phyloP scores from a whole-genome alignment of 2,113 vertebrate species.

The Hippocampus comes region DNA sequence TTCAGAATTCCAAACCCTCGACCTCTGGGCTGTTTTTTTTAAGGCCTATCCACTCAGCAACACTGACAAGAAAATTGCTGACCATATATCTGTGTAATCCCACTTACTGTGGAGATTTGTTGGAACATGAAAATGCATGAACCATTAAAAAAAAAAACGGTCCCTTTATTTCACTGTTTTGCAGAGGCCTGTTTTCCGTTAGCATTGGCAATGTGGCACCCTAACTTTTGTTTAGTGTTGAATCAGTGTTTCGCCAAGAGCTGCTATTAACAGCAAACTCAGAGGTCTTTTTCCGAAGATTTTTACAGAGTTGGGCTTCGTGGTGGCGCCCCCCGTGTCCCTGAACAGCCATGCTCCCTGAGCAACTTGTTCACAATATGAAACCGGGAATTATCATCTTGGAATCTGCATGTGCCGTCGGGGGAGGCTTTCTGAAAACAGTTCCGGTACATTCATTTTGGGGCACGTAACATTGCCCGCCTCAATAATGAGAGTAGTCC shows the following conservation, averaged over 20 bases:
- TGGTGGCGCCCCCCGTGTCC: not conserved
- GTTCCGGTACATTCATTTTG: too few species aligned
- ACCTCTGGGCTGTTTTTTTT: constrained; percentile 17
- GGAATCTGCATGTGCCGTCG: not conserved
- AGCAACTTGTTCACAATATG: not conserved
- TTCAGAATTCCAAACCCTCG: constrained; percentile 2
- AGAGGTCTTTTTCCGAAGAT: not conserved
- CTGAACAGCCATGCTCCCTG: not conserved
- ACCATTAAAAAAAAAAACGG: not conserved
- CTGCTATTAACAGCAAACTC: not conserved
- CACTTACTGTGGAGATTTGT: not conserved
- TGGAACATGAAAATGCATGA: constrained; percentile 3
- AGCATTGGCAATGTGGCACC: not conserved
- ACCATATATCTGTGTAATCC: constrained; percentile 15
- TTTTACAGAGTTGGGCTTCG: not conserved
- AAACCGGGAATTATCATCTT: not conserved
- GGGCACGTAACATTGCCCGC: too few species aligned
- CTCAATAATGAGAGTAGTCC: too few species aligned
- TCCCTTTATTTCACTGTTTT: not conserved
- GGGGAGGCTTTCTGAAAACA: not conserved
- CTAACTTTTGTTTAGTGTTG: not conserved
- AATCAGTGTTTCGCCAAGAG: not conserved
- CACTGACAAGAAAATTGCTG: constrained; percentile 6
- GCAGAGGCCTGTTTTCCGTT: not conserved
- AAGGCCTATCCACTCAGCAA: constrained; percentile 18